Percentiles rank a stretch among this genome's conserved stretches.
These are phyloP conservation scores for Atopsyche davidsoni DNA, from an alignment of 1,140 invertebrate species.

Conservation along the genomic window DNA sequence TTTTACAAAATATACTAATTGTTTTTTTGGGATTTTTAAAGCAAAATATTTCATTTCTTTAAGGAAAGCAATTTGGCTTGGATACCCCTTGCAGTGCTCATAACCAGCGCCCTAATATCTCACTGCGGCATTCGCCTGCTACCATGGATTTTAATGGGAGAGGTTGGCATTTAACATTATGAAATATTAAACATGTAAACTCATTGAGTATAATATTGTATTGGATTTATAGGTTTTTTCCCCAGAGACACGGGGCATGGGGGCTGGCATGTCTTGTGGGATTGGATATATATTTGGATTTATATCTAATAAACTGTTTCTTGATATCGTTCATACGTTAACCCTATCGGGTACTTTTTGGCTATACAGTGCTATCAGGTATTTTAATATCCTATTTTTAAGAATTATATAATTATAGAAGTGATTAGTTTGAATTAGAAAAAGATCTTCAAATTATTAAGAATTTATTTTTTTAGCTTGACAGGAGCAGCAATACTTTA, in stretches of 20 bases:
- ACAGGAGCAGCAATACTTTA: slow-evolving; percentile 52
- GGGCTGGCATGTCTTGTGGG: slow-evolving; percentile 55
- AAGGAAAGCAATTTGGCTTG: slow-evolving; percentile 51
- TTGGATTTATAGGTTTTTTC: slow-evolving; percentile 38
- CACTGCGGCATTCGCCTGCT: slow-evolving; percentile 63
- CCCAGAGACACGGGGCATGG: slow-evolving; percentile 53
- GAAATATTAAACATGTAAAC: neutral
- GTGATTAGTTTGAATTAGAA: neutral
- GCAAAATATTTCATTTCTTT: too few species aligned
- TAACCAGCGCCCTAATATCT: slow-evolving; percentile 60
- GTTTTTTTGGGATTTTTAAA: slow-evolving; percentile 12
- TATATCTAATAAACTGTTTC: slow-evolving; percentile 58
- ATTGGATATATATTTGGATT: slow-evolving; percentile 60
- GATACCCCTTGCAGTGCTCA: slow-evolving; percentile 61
- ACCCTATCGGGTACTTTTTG: slow-evolving; percentile 57
- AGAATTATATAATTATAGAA: neutral
- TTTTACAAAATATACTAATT: slow-evolving; percentile 32
- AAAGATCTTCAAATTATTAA: too few species aligned
- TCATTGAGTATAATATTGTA: slow-evolving; percentile 7
- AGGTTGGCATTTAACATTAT: slow-evolving; percentile 44
- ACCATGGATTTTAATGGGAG: slow-evolving; percentile 72
- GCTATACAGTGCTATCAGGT: slow-evolving; percentile 41
- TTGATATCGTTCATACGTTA: slow-evolving; percentile 50
- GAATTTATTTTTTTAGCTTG: slow-evolving; percentile 49
- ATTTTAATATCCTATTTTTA: neutral